Evolutionary conservation across 1,140 invertebrate genomes (phyloP).

Genomic region (Platorchestia sp.): DNA sequence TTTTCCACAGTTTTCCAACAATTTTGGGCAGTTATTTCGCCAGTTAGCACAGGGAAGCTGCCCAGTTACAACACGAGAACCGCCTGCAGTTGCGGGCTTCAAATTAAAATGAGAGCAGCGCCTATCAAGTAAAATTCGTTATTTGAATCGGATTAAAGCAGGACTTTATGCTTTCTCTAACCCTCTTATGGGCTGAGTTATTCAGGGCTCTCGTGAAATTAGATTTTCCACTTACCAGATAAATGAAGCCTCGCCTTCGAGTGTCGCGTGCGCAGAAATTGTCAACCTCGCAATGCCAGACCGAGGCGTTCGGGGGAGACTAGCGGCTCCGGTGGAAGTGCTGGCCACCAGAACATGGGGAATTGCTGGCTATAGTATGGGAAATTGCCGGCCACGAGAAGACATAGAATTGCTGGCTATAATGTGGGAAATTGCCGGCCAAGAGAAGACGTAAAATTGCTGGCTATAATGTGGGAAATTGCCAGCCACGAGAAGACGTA

Average conservation of each 20-base stretch:
- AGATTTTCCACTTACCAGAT: slow-evolving; percentile 28
- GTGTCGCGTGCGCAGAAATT: background rate
- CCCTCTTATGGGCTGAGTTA: slow-evolving; percentile 45
- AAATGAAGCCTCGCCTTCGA: slow-evolving; percentile 10
- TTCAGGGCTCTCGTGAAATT: slow-evolving; percentile 30
- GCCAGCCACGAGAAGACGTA: no score
- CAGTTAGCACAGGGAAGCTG: background rate
- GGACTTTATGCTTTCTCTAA: slow-evolving; percentile 51
- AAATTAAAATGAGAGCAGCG: slow-evolving; percentile 8
- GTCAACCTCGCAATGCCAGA: background rate
- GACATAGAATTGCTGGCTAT: no score
- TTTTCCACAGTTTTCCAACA: background rate
- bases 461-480: no score
- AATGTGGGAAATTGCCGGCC: no score
- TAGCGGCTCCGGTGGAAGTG: background rate
- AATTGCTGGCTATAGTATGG: no score
- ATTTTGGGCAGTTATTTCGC: background rate
- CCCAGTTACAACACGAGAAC: background rate
- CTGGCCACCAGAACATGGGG: no score
- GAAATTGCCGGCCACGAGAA: no score
- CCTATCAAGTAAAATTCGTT: slow-evolving; percentile 33
- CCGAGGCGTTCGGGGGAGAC: background rate
- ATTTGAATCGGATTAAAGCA: slow-evolving; percentile 51
- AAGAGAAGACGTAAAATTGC: no score
- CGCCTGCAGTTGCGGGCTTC: background rate